A percentile compares a stretch with the other conserved stretches of the same genome.
phyloP scores from a whole-genome alignment of 1,140 invertebrate species.

The Tribolium madens region DNA sequence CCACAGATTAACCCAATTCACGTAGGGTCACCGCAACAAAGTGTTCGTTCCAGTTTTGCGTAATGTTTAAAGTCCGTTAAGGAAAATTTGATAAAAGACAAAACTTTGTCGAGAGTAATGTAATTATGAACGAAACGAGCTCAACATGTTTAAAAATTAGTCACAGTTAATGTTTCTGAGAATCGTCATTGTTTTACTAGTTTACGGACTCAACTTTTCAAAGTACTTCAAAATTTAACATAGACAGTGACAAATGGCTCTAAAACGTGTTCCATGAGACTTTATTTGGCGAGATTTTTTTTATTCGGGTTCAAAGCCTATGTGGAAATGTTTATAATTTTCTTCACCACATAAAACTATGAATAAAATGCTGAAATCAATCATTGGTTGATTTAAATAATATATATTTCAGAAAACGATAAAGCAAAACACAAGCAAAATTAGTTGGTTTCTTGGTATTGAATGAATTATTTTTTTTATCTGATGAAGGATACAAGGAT shows the following conservation, averaged over 20 bases:
- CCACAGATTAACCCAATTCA: constrained; percentile 39
- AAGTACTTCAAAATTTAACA: constrained; percentile 29
- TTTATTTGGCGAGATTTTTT: constrained; percentile 19
- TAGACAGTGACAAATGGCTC: constrained; percentile 26
- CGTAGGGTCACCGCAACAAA: constrained; percentile 29
- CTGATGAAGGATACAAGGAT: constrained; percentile 12
- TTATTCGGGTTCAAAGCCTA: neutral
- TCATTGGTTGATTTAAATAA: neutral
- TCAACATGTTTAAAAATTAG: constrained; percentile 31
- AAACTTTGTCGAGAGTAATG: neutral
- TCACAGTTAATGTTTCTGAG: constrained; percentile 8
- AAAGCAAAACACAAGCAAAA: neutral
- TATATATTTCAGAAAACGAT: too few species aligned
- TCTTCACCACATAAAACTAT: neutral
- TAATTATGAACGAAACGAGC: constrained; percentile 13
- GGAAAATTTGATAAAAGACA: constrained; percentile 30
- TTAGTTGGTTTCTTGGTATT: neutral
- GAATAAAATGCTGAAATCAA: neutral
- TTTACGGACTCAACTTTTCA: neutral
- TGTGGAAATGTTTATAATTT: neutral
- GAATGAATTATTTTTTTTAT: constrained; percentile 8
- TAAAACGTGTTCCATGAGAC: neutral
- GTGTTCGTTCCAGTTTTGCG: neutral
- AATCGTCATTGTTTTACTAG: constrained; percentile 16
- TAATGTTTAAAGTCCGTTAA: constrained; percentile 15